These are phyloP conservation scores for Caenorhabditis elegans DNA, from an alignment of 1,140 invertebrate species.

Conservation along the genomic window DNA sequence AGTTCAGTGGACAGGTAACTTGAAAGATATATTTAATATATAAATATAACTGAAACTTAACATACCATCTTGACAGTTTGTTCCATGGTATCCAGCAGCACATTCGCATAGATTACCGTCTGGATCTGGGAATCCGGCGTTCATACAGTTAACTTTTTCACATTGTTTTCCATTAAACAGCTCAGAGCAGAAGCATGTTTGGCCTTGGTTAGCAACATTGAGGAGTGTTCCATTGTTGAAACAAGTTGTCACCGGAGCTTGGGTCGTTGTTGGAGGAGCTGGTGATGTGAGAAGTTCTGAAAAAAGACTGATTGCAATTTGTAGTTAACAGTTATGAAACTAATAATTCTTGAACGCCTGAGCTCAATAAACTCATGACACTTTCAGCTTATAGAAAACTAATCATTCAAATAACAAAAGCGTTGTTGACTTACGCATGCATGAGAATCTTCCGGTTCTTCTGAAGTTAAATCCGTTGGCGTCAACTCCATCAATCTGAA, in stretches of 20 bases:
- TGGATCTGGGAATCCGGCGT: slow-evolving; percentile 44
- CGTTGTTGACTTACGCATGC: slow-evolving; percentile 44
- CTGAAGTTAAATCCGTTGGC: slow-evolving; percentile 43
- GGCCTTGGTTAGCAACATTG: neutral
- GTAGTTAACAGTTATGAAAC: neutral
- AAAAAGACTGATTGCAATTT: neutral
- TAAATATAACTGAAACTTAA: neutral
- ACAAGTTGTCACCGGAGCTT: slow-evolving; percentile 35
- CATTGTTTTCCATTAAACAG: slow-evolving; percentile 47
- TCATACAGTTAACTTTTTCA: slow-evolving; percentile 50
- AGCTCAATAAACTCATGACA: no score
- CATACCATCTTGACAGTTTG: slow-evolving; percentile 48
- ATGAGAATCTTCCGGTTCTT: slow-evolving; percentile 43
- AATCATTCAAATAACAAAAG: neutral
- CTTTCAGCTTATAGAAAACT: no score
- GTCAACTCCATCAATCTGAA: slow-evolving; percentile 52
- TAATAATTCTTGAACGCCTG: no score
- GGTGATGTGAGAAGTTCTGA: slow-evolving; percentile 34
- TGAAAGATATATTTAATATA: neutral
- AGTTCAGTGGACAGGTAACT: slow-evolving; percentile 43
- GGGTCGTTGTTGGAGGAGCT: slow-evolving; percentile 40
- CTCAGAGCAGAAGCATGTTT: slow-evolving; percentile 51
- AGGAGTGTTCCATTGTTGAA: slow-evolving; percentile 45
- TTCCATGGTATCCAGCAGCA: slow-evolving; percentile 41
- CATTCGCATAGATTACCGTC: slow-evolving; percentile 44